A percentile compares a stretch with the other conserved stretches of the same genome.
Evolutionary conservation across 1,140 invertebrate genomes (phyloP).

Genomic region (Apis laboriosa): DNA sequence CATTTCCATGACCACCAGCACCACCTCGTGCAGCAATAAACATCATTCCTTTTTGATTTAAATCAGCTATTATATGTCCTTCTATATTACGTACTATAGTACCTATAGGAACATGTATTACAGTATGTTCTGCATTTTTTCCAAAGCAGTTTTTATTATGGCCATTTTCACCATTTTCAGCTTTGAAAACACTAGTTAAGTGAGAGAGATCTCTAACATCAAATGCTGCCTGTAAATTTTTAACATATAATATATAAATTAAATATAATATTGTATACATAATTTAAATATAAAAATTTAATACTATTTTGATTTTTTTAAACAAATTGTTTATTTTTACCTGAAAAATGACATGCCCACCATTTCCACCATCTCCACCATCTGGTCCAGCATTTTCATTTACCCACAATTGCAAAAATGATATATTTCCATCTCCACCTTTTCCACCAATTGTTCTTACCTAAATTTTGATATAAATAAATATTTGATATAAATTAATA

Average conservation of each 20-base stretch:
- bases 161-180: constrained; percentile 88
- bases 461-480: constrained; percentile 55
- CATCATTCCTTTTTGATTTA: constrained; percentile 87
- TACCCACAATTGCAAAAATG: constrained; percentile 89
- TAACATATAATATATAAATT: neutral
- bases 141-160: constrained; percentile 90
- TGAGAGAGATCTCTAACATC: constrained; percentile 89
- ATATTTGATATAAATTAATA: constrained; percentile 11
- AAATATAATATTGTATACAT: neutral
- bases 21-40: constrained; percentile 97
- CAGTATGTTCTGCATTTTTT: constrained; percentile 90
- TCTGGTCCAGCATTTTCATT: constrained; percentile 96
- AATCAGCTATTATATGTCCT: constrained; percentile 86
- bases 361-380: constrained; percentile 98
- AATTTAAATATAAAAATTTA: neutral
- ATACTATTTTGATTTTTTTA: neutral
- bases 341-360: constrained; percentile 97
- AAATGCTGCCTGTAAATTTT: constrained; percentile 80
- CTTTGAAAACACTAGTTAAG: constrained; percentile 84
- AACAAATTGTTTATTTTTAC: constrained; percentile 73
- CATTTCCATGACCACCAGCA: constrained; percentile 96
- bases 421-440: constrained; percentile 95
- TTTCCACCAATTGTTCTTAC: constrained; percentile 88
- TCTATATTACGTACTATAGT: constrained; percentile 88
- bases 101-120: constrained; percentile 93